A percentile compares a stretch with the other conserved stretches of the same genome.
These are phyloP conservation scores for Lasiurus borealis DNA, from an alignment of 2,113 vertebrate genomes.

Conservation along the genomic window DNA sequence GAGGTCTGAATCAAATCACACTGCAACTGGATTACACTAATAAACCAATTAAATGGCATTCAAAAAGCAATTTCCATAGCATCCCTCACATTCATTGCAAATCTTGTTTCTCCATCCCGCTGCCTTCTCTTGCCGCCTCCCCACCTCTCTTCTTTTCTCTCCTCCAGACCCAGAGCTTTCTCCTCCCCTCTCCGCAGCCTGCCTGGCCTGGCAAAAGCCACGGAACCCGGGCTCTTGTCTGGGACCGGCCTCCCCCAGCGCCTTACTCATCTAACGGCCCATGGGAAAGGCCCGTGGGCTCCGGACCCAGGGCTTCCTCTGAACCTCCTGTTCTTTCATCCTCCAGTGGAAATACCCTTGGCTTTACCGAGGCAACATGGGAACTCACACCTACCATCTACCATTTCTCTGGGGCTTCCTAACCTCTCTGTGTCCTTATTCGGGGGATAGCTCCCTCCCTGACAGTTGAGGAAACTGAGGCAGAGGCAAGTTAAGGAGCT, in stretches of 20 bases:
- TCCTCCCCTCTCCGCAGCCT: too few species aligned
- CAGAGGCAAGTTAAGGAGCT: not conserved
- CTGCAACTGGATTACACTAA: constrained; percentile 72
- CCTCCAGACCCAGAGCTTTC: not conserved
- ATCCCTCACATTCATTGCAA: not conserved
- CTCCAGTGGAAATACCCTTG: not conserved
- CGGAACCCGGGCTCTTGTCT: not conserved
- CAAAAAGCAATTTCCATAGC: constrained; percentile 63
- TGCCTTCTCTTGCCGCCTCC: not conserved
- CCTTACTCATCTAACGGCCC: not conserved
- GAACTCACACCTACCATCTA: not conserved
- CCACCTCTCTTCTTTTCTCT: not conserved
- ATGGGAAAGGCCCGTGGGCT: not conserved
- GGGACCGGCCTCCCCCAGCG: not conserved
- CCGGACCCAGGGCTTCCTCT: too few species aligned
- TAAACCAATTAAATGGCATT: constrained; percentile 76
- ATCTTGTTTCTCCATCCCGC: not conserved
- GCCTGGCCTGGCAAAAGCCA: not conserved
- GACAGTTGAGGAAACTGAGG: not conserved
- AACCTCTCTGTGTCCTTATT: not conserved
- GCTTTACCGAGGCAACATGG: too few species aligned
- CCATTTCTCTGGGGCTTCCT: not conserved
- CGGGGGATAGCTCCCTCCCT: not conserved
- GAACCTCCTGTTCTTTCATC: not conserved
- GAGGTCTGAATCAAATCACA: constrained; percentile 76